Percentiles rank a stretch among this genome's conserved stretches.
Evolutionary conservation across 2,797 vertebrate species (phyloP).

Genomic region (Vespertilio murinus): DNA sequence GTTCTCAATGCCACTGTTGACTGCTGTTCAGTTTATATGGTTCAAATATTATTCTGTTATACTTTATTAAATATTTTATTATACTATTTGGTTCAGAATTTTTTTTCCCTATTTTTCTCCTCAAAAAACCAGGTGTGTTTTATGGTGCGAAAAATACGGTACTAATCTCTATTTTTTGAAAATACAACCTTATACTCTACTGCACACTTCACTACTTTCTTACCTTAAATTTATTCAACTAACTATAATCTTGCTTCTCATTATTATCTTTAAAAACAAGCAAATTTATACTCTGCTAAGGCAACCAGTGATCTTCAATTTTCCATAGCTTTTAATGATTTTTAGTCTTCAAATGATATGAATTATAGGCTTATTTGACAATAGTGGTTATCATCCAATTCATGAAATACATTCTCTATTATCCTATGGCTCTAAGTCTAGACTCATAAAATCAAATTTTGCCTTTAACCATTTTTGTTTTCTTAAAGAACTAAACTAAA

Average conservation of each 20-base stretch:
- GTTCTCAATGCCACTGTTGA: no score
- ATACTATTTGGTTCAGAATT: no score
- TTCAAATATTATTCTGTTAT: no score
- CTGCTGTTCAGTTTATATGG: no score
- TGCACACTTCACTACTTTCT: neutral
- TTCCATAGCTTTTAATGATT: neutral
- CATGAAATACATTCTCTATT: neutral
- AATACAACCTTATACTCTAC: neutral
- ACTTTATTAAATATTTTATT: no score
- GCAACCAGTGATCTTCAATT: neutral
- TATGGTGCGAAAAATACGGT: no score
- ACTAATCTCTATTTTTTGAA: neutral
- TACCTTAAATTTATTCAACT: neutral
- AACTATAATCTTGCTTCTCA: neutral
- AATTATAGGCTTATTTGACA: neutral
- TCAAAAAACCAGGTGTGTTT: no score
- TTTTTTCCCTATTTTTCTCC: no score
- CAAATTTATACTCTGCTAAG: neutral
- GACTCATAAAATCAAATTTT: neutral
- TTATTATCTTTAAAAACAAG: neutral
- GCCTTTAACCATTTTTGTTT: no score
- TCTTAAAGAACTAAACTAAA: no score
- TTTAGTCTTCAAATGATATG: neutral
- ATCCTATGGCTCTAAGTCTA: neutral
- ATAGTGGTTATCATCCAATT: neutral